phyloP scores from a whole-genome alignment of 92 coral and sea anemone genomes.

The Epizoanthus ramosus region DNA sequence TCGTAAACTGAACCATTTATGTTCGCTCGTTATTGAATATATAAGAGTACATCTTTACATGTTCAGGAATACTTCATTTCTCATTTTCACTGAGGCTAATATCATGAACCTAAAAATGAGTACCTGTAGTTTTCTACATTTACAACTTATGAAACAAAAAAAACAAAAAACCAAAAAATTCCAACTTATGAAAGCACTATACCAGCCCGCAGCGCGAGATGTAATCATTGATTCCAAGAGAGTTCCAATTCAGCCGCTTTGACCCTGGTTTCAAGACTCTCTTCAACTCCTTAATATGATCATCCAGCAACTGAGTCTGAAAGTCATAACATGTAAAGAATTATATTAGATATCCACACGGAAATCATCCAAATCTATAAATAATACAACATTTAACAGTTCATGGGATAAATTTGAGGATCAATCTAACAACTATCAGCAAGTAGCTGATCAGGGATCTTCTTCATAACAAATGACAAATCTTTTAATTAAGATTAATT shows the following conservation, averaged over 20 bases:
- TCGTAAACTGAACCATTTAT: too few species aligned
- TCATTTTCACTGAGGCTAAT: too few species aligned
- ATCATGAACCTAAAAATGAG: too few species aligned
- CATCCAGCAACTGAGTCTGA: constrained; percentile 96
- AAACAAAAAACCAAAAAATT: too few species aligned
- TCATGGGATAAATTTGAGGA: neutral
- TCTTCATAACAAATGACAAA: too few species aligned
- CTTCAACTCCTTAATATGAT: constrained; percentile 94
- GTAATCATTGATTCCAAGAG: constrained; percentile 96
- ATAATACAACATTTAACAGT: neutral
- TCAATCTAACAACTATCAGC: neutral
- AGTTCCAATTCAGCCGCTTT: constrained; percentile 98
- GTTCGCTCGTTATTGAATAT: too few species aligned
- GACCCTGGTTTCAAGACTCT: constrained; percentile 97
- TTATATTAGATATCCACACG: neutral
- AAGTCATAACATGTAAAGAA: neutral
- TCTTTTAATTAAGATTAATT: too few species aligned
- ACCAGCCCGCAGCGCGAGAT: constrained; percentile 96
- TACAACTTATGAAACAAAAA: neutral
- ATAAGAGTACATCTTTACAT: too few species aligned
- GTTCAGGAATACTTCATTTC: too few species aligned
- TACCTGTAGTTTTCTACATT: neutral
- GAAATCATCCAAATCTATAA: neutral
- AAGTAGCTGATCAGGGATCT: too few species aligned
- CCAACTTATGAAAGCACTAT: neutral